Conservation (phyloP, 35 echinoderm and acorn worm species). For the Lytechinus pictus region DNA sequence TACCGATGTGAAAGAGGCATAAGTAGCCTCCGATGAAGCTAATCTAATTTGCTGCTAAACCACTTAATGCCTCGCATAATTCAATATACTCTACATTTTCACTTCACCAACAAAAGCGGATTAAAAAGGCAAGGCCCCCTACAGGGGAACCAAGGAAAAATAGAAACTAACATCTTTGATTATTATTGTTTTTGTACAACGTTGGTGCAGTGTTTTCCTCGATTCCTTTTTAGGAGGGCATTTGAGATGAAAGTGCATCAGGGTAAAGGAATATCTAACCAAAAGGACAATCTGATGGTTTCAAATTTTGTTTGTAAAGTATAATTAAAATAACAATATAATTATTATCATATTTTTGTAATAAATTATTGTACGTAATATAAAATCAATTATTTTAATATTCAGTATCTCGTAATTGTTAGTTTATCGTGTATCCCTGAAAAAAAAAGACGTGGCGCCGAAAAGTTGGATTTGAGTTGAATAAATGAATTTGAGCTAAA, state of each 20-base stretch:
- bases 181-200: neutral
- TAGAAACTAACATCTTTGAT: neutral
- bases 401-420: no score
- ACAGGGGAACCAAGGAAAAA: neutral
- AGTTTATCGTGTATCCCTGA: no score
- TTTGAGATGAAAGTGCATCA: neutral
- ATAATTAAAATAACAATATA: no score
- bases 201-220: no score
- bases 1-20: neutral
- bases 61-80: constrained; percentile 55
- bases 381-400: no score
- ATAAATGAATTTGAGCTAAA: no score
- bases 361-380: no score
- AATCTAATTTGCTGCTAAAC: constrained; percentile 52
- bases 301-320: no score
- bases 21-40: constrained; percentile 42
- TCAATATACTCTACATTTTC: constrained; percentile 55
- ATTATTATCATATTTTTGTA: no score
- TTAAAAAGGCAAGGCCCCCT: constrained; percentile 33
- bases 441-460: no score
- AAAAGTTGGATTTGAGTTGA: no score
- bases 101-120: constrained; percentile 45
- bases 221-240: neutral
- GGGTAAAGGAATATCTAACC: neutral
- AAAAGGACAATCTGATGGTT: neutral